phyloP scores from a whole-genome alignment of 53 echinoderm and acorn worm genomes.

The Temnopleurus reevesii region DNA sequence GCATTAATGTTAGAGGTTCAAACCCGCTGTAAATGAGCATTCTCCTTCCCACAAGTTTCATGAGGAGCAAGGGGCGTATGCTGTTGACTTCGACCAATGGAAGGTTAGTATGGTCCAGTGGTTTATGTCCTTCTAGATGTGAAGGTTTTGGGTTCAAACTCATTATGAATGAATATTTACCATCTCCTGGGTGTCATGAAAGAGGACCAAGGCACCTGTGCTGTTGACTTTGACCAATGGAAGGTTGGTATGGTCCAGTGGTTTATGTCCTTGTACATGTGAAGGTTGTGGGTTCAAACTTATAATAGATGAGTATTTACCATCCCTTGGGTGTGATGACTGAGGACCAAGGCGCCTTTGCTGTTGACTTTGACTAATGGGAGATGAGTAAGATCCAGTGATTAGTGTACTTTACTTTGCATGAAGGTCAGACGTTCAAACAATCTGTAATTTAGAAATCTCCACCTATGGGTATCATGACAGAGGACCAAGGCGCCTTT shows the following conservation, averaged over 20 bases:
- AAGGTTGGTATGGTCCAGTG: conserved; percentile 81
- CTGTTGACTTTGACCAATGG: conserved; percentile 73
- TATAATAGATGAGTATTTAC: conserved; percentile 84
- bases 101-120: conserved; percentile 81
- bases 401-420: too few species aligned
- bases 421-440: too few species aligned
- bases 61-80: conserved; percentile 79
- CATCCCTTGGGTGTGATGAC: conserved; percentile 78
- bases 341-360: conserved; percentile 80
- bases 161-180: conserved; percentile 85
- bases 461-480: conserved; percentile 64
- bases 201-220: conserved; percentile 80
- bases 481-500: conserved; percentile 77
- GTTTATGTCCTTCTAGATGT: too few species aligned
- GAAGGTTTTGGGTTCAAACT: too few species aligned
- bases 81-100: conserved; percentile 73
- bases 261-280: too few species aligned
- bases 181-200: conserved; percentile 77
- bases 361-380: conserved; percentile 73
- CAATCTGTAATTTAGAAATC: too few species aligned
- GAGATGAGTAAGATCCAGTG: conserved; percentile 78
- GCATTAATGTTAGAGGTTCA: too few species aligned
- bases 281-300: too few species aligned
- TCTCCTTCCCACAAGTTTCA: conserved; percentile 75
- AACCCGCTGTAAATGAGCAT: too few species aligned